Percentiles rank a stretch among this genome's conserved stretches.
phyloP scores from a whole-genome alignment of 2,888 invertebrate genomes.

The Entomobrya multifasciata region DNA sequence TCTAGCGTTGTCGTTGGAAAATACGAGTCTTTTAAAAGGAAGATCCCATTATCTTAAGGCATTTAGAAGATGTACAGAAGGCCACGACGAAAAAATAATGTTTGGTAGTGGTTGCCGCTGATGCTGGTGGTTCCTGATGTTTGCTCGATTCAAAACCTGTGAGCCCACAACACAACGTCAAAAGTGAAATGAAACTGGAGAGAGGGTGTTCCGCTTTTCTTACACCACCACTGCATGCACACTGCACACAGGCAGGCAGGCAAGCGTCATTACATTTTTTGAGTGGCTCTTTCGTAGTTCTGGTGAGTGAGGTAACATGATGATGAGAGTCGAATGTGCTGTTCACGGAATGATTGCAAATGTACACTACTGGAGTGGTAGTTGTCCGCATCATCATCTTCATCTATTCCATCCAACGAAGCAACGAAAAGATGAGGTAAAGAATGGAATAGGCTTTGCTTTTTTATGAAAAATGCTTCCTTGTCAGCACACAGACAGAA shows the following conservation, averaged over 20 bases:
- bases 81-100: conserved; percentile 26
- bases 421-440: conserved; percentile 39
- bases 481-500: conserved; percentile 44
- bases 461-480: conserved; percentile 38
- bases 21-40: conserved; percentile 29
- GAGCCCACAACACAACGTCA: background rate
- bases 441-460: conserved; percentile 29
- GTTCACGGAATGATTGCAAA: conserved; percentile 38
- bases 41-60: conserved; percentile 62
- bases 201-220: conserved; percentile 45
- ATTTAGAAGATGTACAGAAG: conserved; percentile 39
- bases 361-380: conserved; percentile 23
- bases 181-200: conserved; percentile 10
- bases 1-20: conserved; percentile 17
- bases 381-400: conserved; percentile 27
- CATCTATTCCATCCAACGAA: conserved; percentile 8
- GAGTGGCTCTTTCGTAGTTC: no score
- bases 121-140: no score
- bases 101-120: conserved; percentile 8
- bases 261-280: conserved; percentile 13
- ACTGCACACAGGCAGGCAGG: background rate
- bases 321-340: conserved; percentile 35
- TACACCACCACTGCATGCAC: no score
- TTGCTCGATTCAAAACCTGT: no score
- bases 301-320: conserved; percentile 22